phyloP scores from a whole-genome alignment of 1,140 invertebrate genomes.

The Leguminivora glycinivorella region DNA sequence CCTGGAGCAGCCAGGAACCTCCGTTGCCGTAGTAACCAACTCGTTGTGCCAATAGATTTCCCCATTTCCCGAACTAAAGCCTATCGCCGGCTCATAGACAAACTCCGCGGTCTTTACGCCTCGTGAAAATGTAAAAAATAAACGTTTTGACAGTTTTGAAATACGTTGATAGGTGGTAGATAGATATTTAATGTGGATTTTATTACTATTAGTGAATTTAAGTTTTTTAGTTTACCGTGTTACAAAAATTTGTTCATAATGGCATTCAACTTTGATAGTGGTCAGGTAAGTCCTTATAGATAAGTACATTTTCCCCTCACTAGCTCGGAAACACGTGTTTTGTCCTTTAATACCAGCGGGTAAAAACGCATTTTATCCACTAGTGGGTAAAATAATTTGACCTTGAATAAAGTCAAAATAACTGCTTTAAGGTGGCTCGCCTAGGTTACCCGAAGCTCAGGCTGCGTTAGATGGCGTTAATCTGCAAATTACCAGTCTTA shows the following conservation, averaged over 20 bases:
- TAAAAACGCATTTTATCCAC: too few species aligned
- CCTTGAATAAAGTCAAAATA: too few species aligned
- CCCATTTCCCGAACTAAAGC: constrained; percentile 46
- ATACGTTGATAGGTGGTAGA: constrained; percentile 33
- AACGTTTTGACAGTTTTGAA: constrained; percentile 44
- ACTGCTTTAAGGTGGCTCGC: too few species aligned
- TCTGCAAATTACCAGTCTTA: too few species aligned
- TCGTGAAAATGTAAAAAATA: constrained; percentile 48
- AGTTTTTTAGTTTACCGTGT: constrained; percentile 35
- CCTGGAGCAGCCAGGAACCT: constrained; percentile 36
- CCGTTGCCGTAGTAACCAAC: constrained; percentile 53
- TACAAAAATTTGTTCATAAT: constrained; percentile 41
- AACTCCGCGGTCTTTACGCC: constrained; percentile 20
- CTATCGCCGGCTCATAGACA: constrained; percentile 36
- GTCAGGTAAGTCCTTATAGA: constrained; percentile 41
- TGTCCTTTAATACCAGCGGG: too few species aligned
- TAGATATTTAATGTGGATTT: constrained; percentile 60
- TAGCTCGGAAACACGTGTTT: too few species aligned
- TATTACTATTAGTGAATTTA: constrained; percentile 35
- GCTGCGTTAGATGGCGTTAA: too few species aligned
- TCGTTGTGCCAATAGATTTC: constrained; percentile 69
- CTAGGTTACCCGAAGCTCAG: too few species aligned
- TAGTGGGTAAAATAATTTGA: too few species aligned
- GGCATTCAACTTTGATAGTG: constrained; percentile 71
- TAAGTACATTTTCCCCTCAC: too few species aligned